Conservation (phyloP, 2,113 vertebrate species). For the Equus przewalskii region DNA sequence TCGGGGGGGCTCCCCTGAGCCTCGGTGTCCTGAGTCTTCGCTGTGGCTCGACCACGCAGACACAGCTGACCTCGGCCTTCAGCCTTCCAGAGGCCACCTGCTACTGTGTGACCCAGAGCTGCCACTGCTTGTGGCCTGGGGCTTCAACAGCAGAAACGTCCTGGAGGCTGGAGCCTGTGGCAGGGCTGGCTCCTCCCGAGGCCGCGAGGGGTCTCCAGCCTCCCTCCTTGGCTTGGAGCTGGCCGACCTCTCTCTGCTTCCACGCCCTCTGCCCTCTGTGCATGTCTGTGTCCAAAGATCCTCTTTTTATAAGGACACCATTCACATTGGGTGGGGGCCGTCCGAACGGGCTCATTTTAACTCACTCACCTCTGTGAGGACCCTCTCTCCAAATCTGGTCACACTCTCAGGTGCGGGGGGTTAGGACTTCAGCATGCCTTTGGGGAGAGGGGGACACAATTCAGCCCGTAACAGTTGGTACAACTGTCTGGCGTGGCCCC, state of each 20-base stretch:
- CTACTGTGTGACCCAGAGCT: background rate
- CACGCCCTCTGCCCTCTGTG: background rate
- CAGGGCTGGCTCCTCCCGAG: background rate
- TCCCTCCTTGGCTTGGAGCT: background rate
- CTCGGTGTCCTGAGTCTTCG: background rate
- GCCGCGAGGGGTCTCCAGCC: background rate
- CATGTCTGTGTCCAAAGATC: background rate
- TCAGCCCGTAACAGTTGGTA: background rate
- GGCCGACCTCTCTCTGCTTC: background rate
- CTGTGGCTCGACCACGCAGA: background rate
- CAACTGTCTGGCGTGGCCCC: background rate
- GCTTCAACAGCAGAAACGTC: background rate
- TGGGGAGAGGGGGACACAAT: background rate
- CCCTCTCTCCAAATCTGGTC: background rate
- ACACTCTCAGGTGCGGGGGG: background rate
- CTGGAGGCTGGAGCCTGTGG: background rate
- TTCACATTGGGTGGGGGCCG: background rate
- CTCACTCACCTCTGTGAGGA: background rate
- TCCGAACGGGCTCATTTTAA: background rate
- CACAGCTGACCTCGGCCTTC: too few relatives aligned
- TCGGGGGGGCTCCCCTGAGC: background rate
- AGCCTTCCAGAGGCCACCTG: background rate
- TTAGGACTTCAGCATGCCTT: background rate
- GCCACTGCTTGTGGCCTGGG: too few relatives aligned
- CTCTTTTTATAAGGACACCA: background rate